Conservation (phyloP, 1,140 invertebrate genomes). For the Lordiphosa stackelbergi region DNA sequence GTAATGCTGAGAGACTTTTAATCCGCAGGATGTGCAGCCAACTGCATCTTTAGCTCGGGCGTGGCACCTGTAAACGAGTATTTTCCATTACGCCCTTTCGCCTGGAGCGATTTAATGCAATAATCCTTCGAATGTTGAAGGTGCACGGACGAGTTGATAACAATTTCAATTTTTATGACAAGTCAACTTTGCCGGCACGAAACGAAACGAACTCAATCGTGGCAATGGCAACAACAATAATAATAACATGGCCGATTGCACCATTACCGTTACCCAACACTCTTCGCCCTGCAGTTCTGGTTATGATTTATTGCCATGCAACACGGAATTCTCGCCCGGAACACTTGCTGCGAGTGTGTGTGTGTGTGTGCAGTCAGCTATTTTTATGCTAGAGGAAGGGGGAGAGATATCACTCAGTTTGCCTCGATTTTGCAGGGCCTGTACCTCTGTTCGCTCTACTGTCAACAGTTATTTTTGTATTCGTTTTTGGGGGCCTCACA, state of each 20-base stretch:
- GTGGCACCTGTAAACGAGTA: slow-evolving; percentile 34
- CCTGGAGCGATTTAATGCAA: slow-evolving; percentile 58
- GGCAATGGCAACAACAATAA: slow-evolving; percentile 33
- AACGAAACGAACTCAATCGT: slow-evolving; percentile 56
- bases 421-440: slow-evolving; percentile 4
- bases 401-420: slow-evolving; percentile 37
- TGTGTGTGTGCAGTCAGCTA: slow-evolving; percentile 48
- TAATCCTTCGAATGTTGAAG: slow-evolving; percentile 60
- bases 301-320: slow-evolving; percentile 74
- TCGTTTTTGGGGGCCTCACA: too few relatives aligned
- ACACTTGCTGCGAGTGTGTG: slow-evolving; percentile 13
- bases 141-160: slow-evolving; percentile 72
- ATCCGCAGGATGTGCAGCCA: slow-evolving; percentile 32
- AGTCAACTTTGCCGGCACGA: slow-evolving; percentile 55
- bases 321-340: slow-evolving; percentile 49
- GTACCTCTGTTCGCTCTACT: slow-evolving; percentile 20
- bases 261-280: slow-evolving; percentile 45
- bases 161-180: slow-evolving; percentile 76
- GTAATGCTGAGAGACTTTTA: slow-evolving; percentile 16
- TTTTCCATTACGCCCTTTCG: slow-evolving; percentile 43
- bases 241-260: slow-evolving; percentile 72
- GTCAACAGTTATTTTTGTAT: slow-evolving; percentile 27
- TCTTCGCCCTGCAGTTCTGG: slow-evolving; percentile 27
- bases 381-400: slow-evolving; percentile 29
- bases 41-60: slow-evolving; percentile 21